Conservation (phyloP, 2,797 vertebrate genomes). For the Emys orbicularis region DNA sequence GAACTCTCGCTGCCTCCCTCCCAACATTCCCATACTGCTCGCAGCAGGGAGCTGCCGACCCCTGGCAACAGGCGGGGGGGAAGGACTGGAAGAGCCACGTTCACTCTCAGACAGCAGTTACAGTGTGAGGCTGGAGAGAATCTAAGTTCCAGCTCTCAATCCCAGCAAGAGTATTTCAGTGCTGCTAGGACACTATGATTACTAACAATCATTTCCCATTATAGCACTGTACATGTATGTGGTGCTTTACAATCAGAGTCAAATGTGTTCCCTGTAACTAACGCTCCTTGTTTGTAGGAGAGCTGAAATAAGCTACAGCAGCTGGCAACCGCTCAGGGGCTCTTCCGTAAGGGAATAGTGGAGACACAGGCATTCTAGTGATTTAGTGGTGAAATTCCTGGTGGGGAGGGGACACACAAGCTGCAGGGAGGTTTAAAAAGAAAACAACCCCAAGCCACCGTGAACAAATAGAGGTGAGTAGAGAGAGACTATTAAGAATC, state of each 20-base stretch:
- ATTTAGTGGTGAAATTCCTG: not conserved
- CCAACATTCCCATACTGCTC: accelerated
- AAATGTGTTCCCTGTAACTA: not conserved
- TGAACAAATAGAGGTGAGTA: not conserved
- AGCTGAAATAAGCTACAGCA: not conserved
- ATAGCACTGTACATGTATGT: accelerated
- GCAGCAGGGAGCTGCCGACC: not conserved
- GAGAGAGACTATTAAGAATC: not conserved
- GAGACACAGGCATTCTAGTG: not conserved
- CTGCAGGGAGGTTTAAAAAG: not conserved
- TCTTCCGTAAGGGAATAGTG: accelerated
- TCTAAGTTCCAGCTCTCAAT: not conserved
- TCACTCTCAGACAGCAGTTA: accelerated
- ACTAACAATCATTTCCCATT: slow-evolving; percentile 9
- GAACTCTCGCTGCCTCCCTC: not conserved
- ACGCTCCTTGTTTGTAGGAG: accelerated
- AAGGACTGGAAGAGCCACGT: not conserved
- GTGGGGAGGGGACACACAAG: not conserved
- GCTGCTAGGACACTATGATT: slow-evolving; percentile 19
- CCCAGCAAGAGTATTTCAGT: not conserved
- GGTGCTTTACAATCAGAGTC: not conserved
- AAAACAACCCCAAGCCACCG: not conserved
- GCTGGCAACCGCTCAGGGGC: not conserved
- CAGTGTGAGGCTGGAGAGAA: accelerated
- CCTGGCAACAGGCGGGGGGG: not conserved